These are phyloP conservation scores for Machimus rusticus DNA, from an alignment of 2,888 invertebrate genomes.

Conservation along the genomic window DNA sequence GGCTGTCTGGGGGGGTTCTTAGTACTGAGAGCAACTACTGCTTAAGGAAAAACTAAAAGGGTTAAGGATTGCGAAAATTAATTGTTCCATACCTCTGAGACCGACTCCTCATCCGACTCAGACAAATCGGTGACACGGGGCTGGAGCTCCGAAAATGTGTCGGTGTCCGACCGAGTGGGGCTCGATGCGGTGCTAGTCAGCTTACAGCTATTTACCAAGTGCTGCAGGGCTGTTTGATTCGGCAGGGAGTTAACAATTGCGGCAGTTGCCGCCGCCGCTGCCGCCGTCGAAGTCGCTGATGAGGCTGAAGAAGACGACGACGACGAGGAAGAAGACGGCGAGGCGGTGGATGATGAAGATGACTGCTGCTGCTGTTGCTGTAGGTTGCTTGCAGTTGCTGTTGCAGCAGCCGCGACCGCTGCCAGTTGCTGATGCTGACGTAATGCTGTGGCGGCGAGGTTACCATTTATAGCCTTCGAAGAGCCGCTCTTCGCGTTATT, in stretches of 20 bases:
- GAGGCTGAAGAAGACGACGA: conserved; percentile 50
- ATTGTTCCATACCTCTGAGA: conserved; percentile 82
- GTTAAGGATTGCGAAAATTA: neutral
- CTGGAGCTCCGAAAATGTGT: conserved; percentile 84
- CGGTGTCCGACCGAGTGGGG: conserved; percentile 85
- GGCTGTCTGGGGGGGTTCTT: neutral
- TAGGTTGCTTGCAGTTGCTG: conserved; percentile 13
- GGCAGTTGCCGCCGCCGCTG: conserved; percentile 31
- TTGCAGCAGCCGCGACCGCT: neutral
- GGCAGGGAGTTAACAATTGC: conserved; percentile 60
- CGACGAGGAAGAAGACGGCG: neutral
- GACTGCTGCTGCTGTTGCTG: conserved; percentile 27
- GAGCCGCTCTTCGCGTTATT: conserved; percentile 20
- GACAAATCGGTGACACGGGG: conserved; percentile 92
- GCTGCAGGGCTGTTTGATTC: conserved; percentile 67
- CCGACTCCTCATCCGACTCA: conserved; percentile 95
- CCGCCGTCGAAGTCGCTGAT: conserved; percentile 44
- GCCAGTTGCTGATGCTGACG: conserved; percentile 13
- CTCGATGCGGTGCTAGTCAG: conserved; percentile 84
- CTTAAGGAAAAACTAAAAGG: neutral
- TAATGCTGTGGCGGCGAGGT: neutral
- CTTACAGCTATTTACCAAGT: conserved; percentile 58
- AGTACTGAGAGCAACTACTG: neutral
- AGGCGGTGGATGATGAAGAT: neutral
- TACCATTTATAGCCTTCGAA: conserved; percentile 9